Base-by-base conservation (phyloP, 2,797 vertebrate species). In the Nannoperca obscura region DNA sequence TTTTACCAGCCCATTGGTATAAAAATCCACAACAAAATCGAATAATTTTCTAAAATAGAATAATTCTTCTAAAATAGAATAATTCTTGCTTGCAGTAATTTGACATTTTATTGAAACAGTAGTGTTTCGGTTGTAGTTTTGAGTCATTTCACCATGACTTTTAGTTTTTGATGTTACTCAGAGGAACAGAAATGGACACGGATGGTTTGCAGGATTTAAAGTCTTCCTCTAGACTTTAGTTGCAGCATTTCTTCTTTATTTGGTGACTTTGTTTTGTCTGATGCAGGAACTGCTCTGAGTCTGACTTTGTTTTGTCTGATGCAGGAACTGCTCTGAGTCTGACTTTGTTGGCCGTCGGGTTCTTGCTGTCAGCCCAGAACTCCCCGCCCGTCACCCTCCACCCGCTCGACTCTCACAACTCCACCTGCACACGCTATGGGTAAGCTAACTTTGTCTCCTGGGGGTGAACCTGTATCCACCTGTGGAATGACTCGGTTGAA, bases 281-380 rank as follows among this genome's bases (percentile, higher is more conserved):
- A 10, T 44, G 44, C 87, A 99, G 98, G 98, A 73, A 99, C 98
- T 32, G 89, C 88, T 24, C 74, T 96, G 71, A 97, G 98, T 67
- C 95, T 99, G 81, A 34, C 94, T 67, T 70, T 99, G 17, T 40
- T 27, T 22, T 17, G n/a, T 82, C 3, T 19, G 0, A 10, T 44
- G 44, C 87, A 99, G 98, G 98, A 73, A 99, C 98, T 32, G 89
- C 88, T 24, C 74, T 96, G 71, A 97, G 98, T 67, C 95, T 99
- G 81, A 34, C 94, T 67, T 70, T 99, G 76, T 91, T 99, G 83
- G 97, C 96, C 19, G 86, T 95, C 53, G 98, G 98, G 53, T 99
- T 99, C 93, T 94, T 98, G 85, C 91, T 99, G 0, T 97, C 98
- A 14, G 97, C 98, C 81, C 96, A 95, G 88, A 93, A 94, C 75